Evolutionary conservation across 2,113 vertebrate genomes (phyloP), one percentile per base, ranked within the genome.

Genomic region (Rafetus swinhoei): DNA sequence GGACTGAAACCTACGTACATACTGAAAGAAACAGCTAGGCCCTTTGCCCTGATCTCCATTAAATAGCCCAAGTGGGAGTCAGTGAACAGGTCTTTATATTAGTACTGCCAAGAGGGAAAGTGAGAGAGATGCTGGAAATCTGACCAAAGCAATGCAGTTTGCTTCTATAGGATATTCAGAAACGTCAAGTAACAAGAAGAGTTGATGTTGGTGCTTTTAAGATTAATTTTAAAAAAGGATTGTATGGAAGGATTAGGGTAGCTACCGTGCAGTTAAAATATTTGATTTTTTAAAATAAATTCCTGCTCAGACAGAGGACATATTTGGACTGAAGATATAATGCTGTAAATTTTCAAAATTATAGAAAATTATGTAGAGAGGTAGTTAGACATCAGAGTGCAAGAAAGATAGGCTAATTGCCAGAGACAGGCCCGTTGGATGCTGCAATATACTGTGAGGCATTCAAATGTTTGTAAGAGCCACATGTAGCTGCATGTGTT

Each of bases 271-370:
- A 3, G 4, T 45, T 12, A 89, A 54, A 92, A 89, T 14, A 21
- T 65, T 56, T 81, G 90, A 57, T 35, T 39, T 65, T 57, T 80
- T 53, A 10, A 53, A 69, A 88, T 16, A 77, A 81, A 54, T 85
- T 29, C 1, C n/a, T n/a, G 92, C 87, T 90, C 45, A 90, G 60
- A 53, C 76, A n/a, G 22, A 81, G 90, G 85, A 85, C 24, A 45
- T 90, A 88, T 92, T 72, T 93, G 82, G 86, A 89, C 94, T 93
- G 81, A 93, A 87, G 45, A 79, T 95, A 94, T 95, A 94, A 95
- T 95, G 79, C 87, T 95, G 22, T 84, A 87, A 93, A 84, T 95
- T 82, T 94, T 90, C 81, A 80, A 86, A 93, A 95, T 95, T 88
- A 79, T 79, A 94, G 91, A 3, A 93, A 95, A 96, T 87, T 90